Conservation (phyloP, 2,797 vertebrate genomes). For the Dicrostonyx torquatus region DNA sequence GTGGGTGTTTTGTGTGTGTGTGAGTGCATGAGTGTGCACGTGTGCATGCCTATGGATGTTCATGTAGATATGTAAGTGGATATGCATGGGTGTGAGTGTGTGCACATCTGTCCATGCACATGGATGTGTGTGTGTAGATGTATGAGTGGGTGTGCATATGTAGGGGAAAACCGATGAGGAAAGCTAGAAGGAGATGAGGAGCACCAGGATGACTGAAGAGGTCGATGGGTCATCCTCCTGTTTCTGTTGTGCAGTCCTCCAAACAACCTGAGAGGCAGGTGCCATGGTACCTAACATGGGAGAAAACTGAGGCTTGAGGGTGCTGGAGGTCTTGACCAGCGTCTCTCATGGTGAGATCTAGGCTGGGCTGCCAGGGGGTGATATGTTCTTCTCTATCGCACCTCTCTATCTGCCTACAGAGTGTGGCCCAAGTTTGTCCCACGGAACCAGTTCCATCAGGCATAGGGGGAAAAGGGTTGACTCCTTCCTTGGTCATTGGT, state of each 20-base stretch:
- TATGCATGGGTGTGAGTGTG: background rate
- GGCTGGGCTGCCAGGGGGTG: rapidly evolving
- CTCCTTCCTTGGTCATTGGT: rapidly evolving
- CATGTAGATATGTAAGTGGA: too few species aligned
- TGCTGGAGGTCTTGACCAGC: background rate
- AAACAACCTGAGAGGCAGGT: rapidly evolving
- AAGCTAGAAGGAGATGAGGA: background rate
- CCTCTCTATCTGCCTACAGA: background rate
- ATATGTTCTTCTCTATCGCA: rapidly evolving
- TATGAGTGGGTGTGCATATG: background rate
- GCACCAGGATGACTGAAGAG: background rate
- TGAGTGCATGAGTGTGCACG: background rate
- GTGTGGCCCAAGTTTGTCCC: rapidly evolving
- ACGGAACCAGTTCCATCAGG: rapidly evolving
- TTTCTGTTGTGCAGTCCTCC: rapidly evolving
- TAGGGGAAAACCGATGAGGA: rapidly evolving
- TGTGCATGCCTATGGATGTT: background rate
- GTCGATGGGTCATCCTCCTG: rapidly evolving
- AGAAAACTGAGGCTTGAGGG: background rate
- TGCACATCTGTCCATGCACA: background rate
- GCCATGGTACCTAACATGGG: background rate
- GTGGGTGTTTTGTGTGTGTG: background rate
- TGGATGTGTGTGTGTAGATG: too few species aligned
- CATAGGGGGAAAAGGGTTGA: too few species aligned
- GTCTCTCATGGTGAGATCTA: rapidly evolving